Conservation (phyloP, 2,797 vertebrate species). For the Onychomys torridus region DNA sequence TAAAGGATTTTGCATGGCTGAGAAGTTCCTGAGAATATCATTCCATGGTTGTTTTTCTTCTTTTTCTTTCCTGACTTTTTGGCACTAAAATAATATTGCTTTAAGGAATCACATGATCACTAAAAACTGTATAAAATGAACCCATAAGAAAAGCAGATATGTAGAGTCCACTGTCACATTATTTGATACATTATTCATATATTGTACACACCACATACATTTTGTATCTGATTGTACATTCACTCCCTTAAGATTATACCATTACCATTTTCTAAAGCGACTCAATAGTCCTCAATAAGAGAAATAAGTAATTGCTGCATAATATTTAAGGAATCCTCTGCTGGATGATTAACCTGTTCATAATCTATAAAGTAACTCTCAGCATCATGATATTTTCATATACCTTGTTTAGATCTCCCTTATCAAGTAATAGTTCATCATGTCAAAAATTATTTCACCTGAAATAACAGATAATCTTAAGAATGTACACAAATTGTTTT, state of each 20-base stretch:
- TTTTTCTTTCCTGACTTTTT: background rate
- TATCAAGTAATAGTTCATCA: background rate
- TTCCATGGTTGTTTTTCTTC: background rate
- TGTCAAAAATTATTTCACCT: background rate
- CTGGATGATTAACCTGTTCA: background rate
- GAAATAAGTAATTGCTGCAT: background rate
- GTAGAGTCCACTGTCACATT: background rate
- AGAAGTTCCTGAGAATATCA: background rate
- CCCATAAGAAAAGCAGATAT: conserved; percentile 16
- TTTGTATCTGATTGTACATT: background rate
- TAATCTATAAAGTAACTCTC: background rate
- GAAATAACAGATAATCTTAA: background rate
- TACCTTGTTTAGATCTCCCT: background rate
- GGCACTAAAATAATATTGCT: conserved; percentile 14
- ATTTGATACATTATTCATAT: conserved; percentile 22
- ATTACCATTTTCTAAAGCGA: background rate
- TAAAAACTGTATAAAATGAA: conserved; percentile 40
- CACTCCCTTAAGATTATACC: background rate
- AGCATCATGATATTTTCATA: background rate
- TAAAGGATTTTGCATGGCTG: background rate
- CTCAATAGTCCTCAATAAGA: background rate
- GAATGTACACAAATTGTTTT: conserved; percentile 12
- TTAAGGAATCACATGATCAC: background rate
- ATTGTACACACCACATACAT: background rate
- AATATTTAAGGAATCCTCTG: conserved; percentile 23